Conservation (phyloP, 2,113 vertebrate genomes). For the Rhinoderma darwinii region DNA sequence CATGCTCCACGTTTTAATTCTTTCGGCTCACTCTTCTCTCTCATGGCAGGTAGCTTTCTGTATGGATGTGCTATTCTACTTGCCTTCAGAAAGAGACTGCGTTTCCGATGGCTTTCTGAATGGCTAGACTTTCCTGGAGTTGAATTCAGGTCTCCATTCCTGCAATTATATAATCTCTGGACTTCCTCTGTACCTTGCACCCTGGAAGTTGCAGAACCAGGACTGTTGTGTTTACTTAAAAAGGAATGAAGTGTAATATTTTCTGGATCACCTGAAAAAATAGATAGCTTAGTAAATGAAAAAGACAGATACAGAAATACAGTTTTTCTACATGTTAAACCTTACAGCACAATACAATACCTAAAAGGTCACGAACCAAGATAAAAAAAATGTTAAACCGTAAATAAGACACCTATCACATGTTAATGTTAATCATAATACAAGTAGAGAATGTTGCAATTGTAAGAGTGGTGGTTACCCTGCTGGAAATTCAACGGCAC, state of each 20-base stretch:
- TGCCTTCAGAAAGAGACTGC: neutral
- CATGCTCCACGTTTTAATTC: neutral
- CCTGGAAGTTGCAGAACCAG: neutral
- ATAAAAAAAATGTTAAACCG: too few relatives aligned
- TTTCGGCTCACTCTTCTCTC: neutral
- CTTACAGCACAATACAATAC: too few relatives aligned
- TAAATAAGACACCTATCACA: too few relatives aligned
- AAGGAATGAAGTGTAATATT: neutral
- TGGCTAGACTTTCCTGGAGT: neutral
- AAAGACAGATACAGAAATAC: too few relatives aligned
- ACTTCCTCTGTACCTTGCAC: neutral
- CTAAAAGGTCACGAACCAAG: too few relatives aligned
- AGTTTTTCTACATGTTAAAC: too few relatives aligned
- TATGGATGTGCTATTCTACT: neutral
- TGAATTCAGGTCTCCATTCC: neutral
- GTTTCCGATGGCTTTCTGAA: neutral
- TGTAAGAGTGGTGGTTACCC: too few relatives aligned
- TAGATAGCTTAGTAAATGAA: too few relatives aligned
- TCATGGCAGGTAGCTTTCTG: neutral
- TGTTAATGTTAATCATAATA: too few relatives aligned
- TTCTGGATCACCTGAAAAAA: neutral
- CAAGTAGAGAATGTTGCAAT: too few relatives aligned
- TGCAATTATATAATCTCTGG: neutral
- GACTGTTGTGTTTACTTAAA: neutral
- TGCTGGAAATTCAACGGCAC: neutral